phyloP scores from a whole-genome alignment of 2,797 vertebrate species.

The Oreortyx pictus region DNA sequence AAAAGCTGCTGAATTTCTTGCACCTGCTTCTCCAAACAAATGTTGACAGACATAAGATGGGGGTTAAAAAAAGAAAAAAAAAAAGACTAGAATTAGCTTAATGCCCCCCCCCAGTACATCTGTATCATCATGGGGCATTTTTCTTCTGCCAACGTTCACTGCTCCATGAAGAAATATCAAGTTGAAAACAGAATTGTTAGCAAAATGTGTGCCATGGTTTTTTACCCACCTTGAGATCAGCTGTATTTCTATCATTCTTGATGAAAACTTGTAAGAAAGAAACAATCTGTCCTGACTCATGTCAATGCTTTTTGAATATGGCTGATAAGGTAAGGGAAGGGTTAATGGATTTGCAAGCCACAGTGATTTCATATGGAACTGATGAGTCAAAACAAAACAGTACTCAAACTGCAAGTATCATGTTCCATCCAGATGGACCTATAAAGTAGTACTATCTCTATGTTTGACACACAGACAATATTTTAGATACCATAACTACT shows the following conservation, averaged over 20 bases:
- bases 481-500: neutral
- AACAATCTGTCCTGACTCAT: neutral
- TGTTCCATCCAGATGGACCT: neutral
- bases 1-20: too few species aligned
- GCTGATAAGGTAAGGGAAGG: neutral
- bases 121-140: neutral
- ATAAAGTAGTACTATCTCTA: neutral
- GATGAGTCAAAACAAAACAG: conserved; percentile 2
- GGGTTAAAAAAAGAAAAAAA: too few species aligned
- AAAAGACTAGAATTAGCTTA: too few species aligned
- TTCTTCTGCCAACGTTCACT: neutral
- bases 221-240: neutral
- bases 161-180: neutral
- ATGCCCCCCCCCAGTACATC: too few species aligned
- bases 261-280: neutral
- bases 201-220: neutral
- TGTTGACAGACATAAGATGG: too few species aligned
- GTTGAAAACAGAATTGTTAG: neutral
- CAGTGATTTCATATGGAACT: neutral
- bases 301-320: neutral
- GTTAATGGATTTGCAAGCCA: conserved; percentile 13
- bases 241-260: neutral
- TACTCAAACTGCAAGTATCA: neutral
- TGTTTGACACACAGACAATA: neutral
- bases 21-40: too few species aligned